Base-by-base conservation (phyloP, 1,140 invertebrate genomes). In the Palaemon carinicauda region DNA sequence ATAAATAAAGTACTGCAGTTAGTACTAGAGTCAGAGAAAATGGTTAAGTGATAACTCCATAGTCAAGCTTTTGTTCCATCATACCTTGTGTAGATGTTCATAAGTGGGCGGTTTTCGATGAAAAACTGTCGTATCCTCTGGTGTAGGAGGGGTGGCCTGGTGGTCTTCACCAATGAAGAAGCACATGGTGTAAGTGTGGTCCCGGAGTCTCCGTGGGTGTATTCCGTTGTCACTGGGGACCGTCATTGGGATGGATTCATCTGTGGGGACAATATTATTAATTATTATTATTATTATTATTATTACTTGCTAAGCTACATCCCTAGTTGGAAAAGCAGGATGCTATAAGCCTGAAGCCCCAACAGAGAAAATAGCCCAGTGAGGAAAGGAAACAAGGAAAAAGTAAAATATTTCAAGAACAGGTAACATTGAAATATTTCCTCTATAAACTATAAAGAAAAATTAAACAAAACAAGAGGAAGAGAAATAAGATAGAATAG, bases 141-240 rank as follows among this genome's bases (percentile, higher is more conserved):
- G 91, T 80, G 89, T 86, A 24, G 91, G 91, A 3, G 92, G 90
- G 69, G 90, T 87, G 2, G 71, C n/a, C 88, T 91, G 91, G 71
- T 89, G 79, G 21, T 87, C 87, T 12, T 87, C 51, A 15, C 90
- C 91, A 27, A 92, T 88, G 87, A 90, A 91, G 85, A 92, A 92
- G 33, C 91, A 91, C 52, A 92, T 91, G 19, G 91, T 91, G 89
- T 92, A 92, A 24, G 24, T 24, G 56, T 86, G 41, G 69, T 77
- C 7, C 10, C 24, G 0, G 41, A 7, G 41, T 41, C 19, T n/a
- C 21, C 15, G 15, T 71, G 12, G 15, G 21, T 71, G 9, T 65
- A 50, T 60, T 79, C 50, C 3, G 77, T 86, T 10, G 83, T 52
- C 15, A 86, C 83, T n/a, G 83, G 77, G n/a, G 7, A 41, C 41